Percentiles rank a stretch among this genome's conserved stretches.
Evolutionary conservation across 2,888 invertebrate genomes (phyloP).

Genomic region (Magallana nippona): DNA sequence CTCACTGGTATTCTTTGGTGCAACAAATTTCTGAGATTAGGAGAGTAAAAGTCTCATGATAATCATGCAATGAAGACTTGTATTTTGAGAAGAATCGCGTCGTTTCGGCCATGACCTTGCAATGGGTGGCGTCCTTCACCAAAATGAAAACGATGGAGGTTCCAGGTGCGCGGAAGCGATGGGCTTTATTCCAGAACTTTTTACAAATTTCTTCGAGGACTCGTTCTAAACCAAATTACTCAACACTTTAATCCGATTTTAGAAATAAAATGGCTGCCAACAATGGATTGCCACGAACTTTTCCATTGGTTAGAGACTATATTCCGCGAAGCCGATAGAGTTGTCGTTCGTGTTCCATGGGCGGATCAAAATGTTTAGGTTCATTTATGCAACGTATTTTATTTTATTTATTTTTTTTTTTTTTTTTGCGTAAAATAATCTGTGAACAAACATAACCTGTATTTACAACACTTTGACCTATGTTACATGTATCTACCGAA

Average conservation of each 20-base stretch:
- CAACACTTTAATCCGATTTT: neutral
- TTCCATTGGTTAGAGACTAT: conserved; percentile 32
- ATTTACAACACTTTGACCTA: no score
- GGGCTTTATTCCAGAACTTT: conserved; percentile 3
- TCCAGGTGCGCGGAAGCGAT: conserved; percentile 6
- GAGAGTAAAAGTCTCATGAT: conserved; percentile 18
- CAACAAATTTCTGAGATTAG: neutral
- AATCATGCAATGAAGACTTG: conserved; percentile 15
- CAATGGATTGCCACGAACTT: conserved; percentile 24
- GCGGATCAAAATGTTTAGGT: neutral
- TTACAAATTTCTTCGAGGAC: neutral
- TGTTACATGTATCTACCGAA: no score
- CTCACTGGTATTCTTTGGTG: neutral
- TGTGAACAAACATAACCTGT: no score
- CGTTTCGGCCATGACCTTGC: conserved; percentile 76
- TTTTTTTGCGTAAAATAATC: no score
- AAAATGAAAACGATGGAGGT: conserved; percentile 39
- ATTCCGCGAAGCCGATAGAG: conserved; percentile 13
- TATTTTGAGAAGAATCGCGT: conserved; percentile 17
- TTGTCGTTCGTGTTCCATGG: neutral
- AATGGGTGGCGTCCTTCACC: conserved; percentile 72
- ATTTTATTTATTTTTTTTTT: no score
- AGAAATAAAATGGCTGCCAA: conserved; percentile 20
- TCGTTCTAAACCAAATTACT: neutral
- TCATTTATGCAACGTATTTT: no score